These are phyloP conservation scores for Zaprionus camerounensis DNA, from an alignment of 1,140 invertebrate genomes.

Conservation along the genomic window DNA sequence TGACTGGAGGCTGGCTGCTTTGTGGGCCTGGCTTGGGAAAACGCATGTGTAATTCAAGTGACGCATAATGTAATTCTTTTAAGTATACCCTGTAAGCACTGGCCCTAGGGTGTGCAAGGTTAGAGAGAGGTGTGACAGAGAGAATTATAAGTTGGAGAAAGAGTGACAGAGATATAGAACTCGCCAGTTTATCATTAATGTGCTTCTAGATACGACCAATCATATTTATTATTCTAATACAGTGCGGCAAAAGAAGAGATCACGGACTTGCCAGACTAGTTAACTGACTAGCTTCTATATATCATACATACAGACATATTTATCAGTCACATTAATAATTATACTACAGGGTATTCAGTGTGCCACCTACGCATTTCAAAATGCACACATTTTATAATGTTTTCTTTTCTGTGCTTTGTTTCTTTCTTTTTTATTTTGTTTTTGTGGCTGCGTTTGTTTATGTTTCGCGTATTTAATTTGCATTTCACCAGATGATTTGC, in stretches of 20 bases:
- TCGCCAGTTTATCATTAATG: too few relatives aligned
- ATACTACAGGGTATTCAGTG: constrained; percentile 1
- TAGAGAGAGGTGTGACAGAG: background rate
- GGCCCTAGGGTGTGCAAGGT: background rate
- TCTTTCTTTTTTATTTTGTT: constrained; percentile 6
- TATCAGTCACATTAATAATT: too few relatives aligned
- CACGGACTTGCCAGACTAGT: too few relatives aligned
- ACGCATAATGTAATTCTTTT: constrained; percentile 53
- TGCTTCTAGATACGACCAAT: too few relatives aligned
- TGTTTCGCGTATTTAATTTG: constrained; percentile 52
- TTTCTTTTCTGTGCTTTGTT: constrained; percentile 20
- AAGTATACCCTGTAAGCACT: constrained; percentile 13
- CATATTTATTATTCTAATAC: too few relatives aligned
- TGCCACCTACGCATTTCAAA: background rate
- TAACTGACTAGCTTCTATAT: too few relatives aligned
- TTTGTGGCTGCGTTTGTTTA: constrained; percentile 24
- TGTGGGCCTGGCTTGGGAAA: constrained; percentile 52
- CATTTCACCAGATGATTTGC: constrained; percentile 70
- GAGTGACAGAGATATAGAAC: too few relatives aligned
- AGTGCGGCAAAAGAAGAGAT: too few relatives aligned
- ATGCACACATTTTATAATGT: constrained; percentile 17
- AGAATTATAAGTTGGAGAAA: background rate
- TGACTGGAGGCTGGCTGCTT: background rate
- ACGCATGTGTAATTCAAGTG: constrained; percentile 68
- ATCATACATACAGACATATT: too few relatives aligned